Evolutionary conservation across 2,888 invertebrate species (phyloP).

Genomic region (Hirtodrosophila cameraria): DNA sequence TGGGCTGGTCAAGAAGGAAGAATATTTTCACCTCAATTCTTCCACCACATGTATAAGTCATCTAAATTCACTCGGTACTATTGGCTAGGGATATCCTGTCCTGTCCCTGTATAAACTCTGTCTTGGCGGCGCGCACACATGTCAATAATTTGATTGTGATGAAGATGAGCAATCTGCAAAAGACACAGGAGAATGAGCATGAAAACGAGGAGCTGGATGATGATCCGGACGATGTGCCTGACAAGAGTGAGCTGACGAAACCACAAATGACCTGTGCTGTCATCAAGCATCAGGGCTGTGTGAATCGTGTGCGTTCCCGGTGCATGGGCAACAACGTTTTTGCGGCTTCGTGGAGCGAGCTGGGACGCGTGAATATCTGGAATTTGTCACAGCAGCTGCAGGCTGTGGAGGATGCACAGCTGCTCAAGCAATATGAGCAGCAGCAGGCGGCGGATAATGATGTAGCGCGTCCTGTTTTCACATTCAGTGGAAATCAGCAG

Average conservation of each 20-base stretch:
- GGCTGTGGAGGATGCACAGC: constrained; percentile 89
- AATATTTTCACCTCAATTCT: too few relatives aligned
- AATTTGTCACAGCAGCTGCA: constrained; percentile 92
- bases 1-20: too few relatives aligned
- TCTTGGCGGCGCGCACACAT: constrained; percentile 91
- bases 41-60: too few relatives aligned
- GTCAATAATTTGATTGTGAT: constrained; percentile 90
- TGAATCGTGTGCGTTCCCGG: constrained; percentile 94
- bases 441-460: too few relatives aligned
- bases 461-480: constrained; percentile 89
- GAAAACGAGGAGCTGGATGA: constrained; percentile 87
- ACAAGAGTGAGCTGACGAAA: constrained; percentile 87
- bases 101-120: too few relatives aligned
- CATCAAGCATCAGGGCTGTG: constrained; percentile 95
- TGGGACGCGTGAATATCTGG: constrained; percentile 96
- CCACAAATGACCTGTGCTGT: constrained; percentile 93
- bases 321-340: constrained; percentile 84
- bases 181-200: constrained; percentile 87
- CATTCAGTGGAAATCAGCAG: constrained; percentile 95
- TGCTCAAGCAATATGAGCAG: constrained; percentile 88
- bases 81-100: too few relatives aligned
- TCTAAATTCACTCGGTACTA: too few relatives aligned
- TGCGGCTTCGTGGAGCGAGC: constrained; percentile 98
- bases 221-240: constrained; percentile 86
- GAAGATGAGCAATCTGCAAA: constrained; percentile 90